A percentile compares a stretch with the other conserved stretches of the same genome.
phyloP scores from a whole-genome alignment of 1,140 invertebrate genomes.

The Zaprionus lachaisei region DNA sequence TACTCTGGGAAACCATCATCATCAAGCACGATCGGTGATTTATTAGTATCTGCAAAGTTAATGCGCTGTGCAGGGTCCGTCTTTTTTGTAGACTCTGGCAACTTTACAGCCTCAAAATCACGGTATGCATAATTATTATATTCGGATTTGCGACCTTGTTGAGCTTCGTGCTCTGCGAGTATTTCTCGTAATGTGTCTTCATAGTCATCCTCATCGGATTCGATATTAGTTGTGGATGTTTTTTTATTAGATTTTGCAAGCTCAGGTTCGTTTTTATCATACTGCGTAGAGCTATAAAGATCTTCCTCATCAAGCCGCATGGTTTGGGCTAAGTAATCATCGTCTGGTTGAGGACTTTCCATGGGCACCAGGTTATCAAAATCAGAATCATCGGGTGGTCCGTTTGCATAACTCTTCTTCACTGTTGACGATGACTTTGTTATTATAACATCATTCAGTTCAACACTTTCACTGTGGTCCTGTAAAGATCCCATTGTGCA shows the following conservation, averaged over 20 bases:
- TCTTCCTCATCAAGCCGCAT: conserved; percentile 63
- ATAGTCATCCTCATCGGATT: conserved; percentile 64
- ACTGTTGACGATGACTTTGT: conserved; percentile 1
- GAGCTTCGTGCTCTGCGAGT: conserved; percentile 56
- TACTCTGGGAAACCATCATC: conserved; percentile 78
- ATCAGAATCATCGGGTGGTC: conserved; percentile 46
- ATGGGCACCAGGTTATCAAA: conserved; percentile 55
- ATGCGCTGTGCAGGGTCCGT: conserved; percentile 28
- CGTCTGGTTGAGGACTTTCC: conserved; percentile 23
- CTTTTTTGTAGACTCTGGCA: conserved; percentile 8
- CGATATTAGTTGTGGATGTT: neutral
- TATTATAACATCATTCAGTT: neutral
- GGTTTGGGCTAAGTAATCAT: conserved; percentile 58
- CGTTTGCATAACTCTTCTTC: conserved; percentile 38
- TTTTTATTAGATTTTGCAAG: neutral
- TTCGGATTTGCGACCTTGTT: conserved; percentile 65
- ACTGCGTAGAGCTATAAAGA: conserved; percentile 31
- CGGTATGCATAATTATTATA: conserved; percentile 62
- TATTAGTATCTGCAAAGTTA: conserved; percentile 20
- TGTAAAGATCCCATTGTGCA: conserved; percentile 1
- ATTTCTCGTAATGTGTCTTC: conserved; percentile 68
- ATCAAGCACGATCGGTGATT: conserved; percentile 40
- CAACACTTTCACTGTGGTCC: conserved; percentile 7
- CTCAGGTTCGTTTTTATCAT: conserved; percentile 11
- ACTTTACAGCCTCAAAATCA: conserved; percentile 58